Conservation (phyloP, 2,113 vertebrate species). For the Rhodinocichla rosea region DNA sequence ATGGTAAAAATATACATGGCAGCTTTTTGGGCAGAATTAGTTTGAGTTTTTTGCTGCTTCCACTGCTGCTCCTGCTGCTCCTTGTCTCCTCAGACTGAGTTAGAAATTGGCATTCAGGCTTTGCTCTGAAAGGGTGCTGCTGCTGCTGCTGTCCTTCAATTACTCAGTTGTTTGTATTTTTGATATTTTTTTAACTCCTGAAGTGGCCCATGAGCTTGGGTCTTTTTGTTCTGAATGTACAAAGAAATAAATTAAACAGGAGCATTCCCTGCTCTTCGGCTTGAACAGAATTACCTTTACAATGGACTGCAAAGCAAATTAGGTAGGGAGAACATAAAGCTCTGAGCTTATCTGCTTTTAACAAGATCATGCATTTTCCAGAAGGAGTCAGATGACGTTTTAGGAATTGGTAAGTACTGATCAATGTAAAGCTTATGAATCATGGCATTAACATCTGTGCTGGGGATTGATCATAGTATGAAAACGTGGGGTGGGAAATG, state of each 20-base stretch:
- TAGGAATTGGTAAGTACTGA: slow-evolving; percentile 38
- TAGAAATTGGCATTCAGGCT: neutral
- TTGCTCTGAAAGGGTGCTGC: neutral
- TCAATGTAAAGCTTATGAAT: neutral
- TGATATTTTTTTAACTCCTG: neutral
- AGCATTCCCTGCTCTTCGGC: neutral
- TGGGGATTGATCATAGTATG: neutral
- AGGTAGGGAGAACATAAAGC: neutral
- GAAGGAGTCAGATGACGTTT: neutral
- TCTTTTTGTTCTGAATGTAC: neutral
- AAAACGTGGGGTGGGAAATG: neutral
- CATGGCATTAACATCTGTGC: neutral
- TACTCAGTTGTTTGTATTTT: neutral
- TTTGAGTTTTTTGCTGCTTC: neutral
- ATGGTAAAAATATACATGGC: neutral
- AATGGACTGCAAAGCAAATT: neutral
- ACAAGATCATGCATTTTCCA: slow-evolving; percentile 2
- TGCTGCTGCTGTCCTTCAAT: neutral
- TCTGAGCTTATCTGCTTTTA: neutral
- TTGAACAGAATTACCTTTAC: neutral
- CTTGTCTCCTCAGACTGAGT: neutral
- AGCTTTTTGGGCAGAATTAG: neutral
- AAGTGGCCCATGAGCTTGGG: neutral
- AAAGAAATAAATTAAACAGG: neutral
- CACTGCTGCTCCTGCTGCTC: neutral